Percentiles rank a stretch among this genome's conserved stretches.
phyloP scores from a whole-genome alignment of 1,140 invertebrate genomes.

The Cotesia glomerata region DNA sequence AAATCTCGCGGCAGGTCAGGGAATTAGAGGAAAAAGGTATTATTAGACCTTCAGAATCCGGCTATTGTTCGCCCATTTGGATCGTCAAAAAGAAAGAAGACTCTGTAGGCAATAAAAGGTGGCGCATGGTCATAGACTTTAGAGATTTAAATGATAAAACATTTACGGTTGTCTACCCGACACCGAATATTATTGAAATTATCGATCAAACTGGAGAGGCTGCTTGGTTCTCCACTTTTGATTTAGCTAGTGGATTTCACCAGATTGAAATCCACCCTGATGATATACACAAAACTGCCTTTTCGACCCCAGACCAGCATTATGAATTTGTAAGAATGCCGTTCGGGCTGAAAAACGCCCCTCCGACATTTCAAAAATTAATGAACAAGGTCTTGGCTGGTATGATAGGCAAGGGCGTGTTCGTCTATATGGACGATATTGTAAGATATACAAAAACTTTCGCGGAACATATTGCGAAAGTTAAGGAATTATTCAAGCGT shows the following conservation, averaged over 20 bases:
- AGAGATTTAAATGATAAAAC: too few species aligned
- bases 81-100: conserved; percentile 40
- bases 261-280: background rate
- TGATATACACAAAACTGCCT: conserved; percentile 39
- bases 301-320: conserved; percentile 42
- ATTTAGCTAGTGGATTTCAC: background rate
- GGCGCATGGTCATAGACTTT: conserved; percentile 21
- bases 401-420: conserved; percentile 21
- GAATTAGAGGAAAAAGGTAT: conserved; percentile 42
- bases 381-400: conserved; percentile 42
- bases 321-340: conserved; percentile 48
- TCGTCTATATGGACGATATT: conserved; percentile 49
- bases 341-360: conserved; percentile 47
- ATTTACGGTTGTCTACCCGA: too few species aligned
- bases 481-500: too few species aligned
- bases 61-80: conserved; percentile 55
- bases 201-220: background rate
- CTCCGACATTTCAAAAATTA: conserved; percentile 44
- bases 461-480: too few species aligned
- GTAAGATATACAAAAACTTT: too few species aligned
- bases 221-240: background rate
- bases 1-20: conserved; percentile 46
- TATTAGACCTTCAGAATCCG: conserved; percentile 43
- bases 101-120: conserved; percentile 37
- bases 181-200: conserved; percentile 40